These are phyloP conservation scores for Syrrhaptes paradoxus DNA, from an alignment of 2,113 vertebrate species.

Conservation along the genomic window DNA sequence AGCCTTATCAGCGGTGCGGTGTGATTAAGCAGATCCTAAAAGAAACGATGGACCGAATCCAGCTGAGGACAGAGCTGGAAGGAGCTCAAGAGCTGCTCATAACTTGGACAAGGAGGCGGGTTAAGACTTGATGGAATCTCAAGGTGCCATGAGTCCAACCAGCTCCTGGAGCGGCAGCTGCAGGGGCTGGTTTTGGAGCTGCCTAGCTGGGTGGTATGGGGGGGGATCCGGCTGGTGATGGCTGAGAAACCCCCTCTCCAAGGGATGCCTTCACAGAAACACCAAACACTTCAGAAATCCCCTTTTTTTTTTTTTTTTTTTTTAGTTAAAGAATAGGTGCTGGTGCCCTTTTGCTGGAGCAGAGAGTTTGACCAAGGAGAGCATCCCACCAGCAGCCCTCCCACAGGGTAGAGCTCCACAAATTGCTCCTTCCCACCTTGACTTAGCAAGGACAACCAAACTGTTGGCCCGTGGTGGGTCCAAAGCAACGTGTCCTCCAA, in stretches of 20 bases:
- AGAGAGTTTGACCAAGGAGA: neutral
- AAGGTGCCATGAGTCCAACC: neutral
- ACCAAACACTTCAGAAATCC: neutral
- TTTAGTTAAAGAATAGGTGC: neutral
- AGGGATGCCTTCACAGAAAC: neutral
- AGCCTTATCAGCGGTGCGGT: neutral
- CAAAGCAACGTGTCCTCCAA: neutral
- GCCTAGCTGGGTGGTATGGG: neutral
- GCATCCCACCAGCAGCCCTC: neutral
- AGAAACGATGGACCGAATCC: neutral
- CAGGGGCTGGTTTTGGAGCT: neutral
- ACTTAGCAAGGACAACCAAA: neutral
- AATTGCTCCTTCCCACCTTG: neutral
- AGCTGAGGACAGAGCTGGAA: slow-evolving; percentile 1
- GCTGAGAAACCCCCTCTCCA: neutral
- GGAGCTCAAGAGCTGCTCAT: neutral
- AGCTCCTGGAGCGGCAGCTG: neutral
- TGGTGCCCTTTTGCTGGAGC: neutral
- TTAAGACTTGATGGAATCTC: neutral
- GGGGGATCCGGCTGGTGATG: fast-evolving
- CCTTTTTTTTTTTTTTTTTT: no score
- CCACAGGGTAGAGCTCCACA: neutral
- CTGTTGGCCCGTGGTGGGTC: neutral
- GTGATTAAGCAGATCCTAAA: neutral
- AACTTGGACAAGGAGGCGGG: neutral